These are phyloP conservation scores for Myocastor coypus DNA, from an alignment of 2,113 vertebrate species.

Conservation along the genomic window DNA sequence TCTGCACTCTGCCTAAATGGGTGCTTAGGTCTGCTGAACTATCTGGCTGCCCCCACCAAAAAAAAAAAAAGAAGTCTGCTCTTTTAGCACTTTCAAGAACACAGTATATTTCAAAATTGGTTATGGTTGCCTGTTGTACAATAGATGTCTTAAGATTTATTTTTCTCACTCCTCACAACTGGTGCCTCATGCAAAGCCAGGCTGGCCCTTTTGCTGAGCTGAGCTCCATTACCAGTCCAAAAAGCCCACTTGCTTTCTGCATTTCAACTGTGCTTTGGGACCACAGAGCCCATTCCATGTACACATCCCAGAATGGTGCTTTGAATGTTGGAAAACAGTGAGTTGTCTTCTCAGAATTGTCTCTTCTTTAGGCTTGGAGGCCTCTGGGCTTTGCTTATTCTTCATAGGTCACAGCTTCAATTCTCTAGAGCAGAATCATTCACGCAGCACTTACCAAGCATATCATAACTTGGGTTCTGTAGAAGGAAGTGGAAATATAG, in stretches of 20 bases:
- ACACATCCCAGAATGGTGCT: background rate
- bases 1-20: too few relatives aligned
- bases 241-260: background rate
- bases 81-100: background rate
- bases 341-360: background rate
- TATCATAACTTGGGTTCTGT: background rate
- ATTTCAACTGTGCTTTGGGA: background rate
- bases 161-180: background rate
- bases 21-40: too few relatives aligned
- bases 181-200: background rate
- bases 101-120: background rate
- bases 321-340: constrained; percentile 6
- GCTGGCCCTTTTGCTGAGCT: background rate
- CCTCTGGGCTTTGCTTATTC: background rate
- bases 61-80: background rate
- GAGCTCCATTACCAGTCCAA: background rate
- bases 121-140: background rate
- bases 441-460: background rate
- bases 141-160: background rate
- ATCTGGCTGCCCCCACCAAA: too few relatives aligned
- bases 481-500: background rate
- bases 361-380: background rate
- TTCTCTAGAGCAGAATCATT: background rate
- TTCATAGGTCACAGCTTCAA: background rate
- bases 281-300: constrained; percentile 8